These are phyloP conservation scores for Lacanobia wlatinum DNA, from an alignment of 2,888 invertebrate genomes.

Conservation along the genomic window DNA sequence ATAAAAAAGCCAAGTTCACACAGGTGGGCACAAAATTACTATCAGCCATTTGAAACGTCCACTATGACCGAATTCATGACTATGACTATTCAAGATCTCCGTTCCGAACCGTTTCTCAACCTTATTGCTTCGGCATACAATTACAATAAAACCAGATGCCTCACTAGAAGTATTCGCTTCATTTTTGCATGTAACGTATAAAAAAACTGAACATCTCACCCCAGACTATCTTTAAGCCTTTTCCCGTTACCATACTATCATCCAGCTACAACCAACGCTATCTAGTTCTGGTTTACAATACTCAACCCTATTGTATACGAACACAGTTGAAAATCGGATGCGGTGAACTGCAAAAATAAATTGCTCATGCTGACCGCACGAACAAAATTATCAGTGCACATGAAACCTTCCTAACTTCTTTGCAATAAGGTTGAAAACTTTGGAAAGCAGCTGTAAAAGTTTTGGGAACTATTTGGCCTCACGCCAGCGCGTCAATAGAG, in stretches of 20 bases:
- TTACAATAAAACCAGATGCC: slow-evolving; percentile 43
- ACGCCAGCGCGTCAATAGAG: slow-evolving; percentile 73
- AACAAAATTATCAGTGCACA: slow-evolving; percentile 31
- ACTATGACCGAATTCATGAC: slow-evolving; percentile 35
- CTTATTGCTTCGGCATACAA: slow-evolving; percentile 30
- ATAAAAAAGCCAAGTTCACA: not conserved
- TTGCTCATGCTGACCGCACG: slow-evolving; percentile 63
- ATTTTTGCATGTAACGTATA: slow-evolving; percentile 55
- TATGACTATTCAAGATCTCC: slow-evolving; percentile 3
- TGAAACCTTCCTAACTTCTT: not conserved
- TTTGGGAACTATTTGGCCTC: slow-evolving; percentile 61
- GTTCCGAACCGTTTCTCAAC: slow-evolving; percentile 24
- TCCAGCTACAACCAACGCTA: slow-evolving; percentile 55
- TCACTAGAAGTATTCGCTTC: too few species aligned
- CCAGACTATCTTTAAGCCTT: slow-evolving; percentile 68
- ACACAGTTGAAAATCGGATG: slow-evolving; percentile 41
- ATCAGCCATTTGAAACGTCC: slow-evolving; percentile 32
- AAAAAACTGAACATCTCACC: slow-evolving; percentile 67
- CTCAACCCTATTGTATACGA: slow-evolving; percentile 16
- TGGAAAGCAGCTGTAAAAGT: not conserved
- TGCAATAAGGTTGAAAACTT: slow-evolving; percentile 29
- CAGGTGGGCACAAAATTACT: slow-evolving; percentile 41
- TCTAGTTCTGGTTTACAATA: slow-evolving; percentile 27
- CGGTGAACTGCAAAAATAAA: slow-evolving; percentile 48
- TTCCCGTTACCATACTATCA: slow-evolving; percentile 70